Conservation (phyloP, 2,888 invertebrate species). For the Hirtodrosophila duncani region DNA sequence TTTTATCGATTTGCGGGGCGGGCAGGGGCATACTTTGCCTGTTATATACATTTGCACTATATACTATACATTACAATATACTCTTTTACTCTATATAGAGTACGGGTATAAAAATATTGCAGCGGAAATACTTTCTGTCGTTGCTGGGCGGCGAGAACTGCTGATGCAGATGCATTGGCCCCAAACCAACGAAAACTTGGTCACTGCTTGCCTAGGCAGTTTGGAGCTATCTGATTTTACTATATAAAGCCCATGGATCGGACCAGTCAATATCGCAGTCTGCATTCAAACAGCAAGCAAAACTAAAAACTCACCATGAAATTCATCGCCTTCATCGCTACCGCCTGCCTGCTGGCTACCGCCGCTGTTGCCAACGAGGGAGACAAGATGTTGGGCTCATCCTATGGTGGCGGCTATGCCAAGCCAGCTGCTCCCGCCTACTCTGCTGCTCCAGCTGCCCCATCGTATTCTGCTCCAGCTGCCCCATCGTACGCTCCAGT, state of each 20-base stretch:
- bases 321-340: slow-evolving; percentile 39
- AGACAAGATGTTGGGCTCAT: slow-evolving; percentile 55
- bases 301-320: slow-evolving; percentile 46
- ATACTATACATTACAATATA: too few species aligned
- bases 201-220: slow-evolving; percentile 48
- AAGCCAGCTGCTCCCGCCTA: slow-evolving; percentile 16
- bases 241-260: slow-evolving; percentile 43
- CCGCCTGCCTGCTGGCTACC: slow-evolving; percentile 42
- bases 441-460: slow-evolving; percentile 24
- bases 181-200: slow-evolving; percentile 31
- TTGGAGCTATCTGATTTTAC: slow-evolving; percentile 70
- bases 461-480: slow-evolving; percentile 17
- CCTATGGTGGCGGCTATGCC: slow-evolving; percentile 55
- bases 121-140: slow-evolving; percentile 25
- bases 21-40: too few species aligned
- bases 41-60: too few species aligned
- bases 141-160: too few species aligned
- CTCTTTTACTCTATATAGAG: too few species aligned
- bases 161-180: slow-evolving; percentile 13
- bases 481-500: slow-evolving; percentile 35
- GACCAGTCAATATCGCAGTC: slow-evolving; percentile 47
- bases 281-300: too few species aligned
- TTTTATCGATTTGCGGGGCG: too few species aligned
- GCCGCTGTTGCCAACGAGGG: slow-evolving; percentile 44
- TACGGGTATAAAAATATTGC: slow-evolving; percentile 7